Evolutionary conservation across 2,888 invertebrate genomes (phyloP).

Genomic region (Cosmopolites sordidus): DNA sequence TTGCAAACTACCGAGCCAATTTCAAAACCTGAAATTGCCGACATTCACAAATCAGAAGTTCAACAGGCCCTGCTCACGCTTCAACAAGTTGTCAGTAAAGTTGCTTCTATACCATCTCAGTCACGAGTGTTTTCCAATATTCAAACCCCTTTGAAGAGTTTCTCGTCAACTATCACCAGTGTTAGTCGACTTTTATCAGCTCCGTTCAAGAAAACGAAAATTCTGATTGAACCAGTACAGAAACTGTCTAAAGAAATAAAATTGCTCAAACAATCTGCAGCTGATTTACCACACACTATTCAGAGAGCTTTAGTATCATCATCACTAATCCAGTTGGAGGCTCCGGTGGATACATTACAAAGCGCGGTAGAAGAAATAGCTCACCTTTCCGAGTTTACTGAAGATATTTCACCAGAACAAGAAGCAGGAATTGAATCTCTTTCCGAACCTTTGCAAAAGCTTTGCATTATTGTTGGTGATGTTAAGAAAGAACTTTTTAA

Average conservation of each 20-base stretch:
- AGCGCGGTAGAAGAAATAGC: constrained; percentile 16
- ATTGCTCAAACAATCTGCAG: background rate
- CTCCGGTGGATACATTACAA: constrained; percentile 18
- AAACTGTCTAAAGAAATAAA: background rate
- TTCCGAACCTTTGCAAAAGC: constrained; percentile 28
- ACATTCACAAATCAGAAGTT: constrained; percentile 26
- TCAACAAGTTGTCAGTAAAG: constrained; percentile 19
- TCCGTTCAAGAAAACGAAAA: background rate
- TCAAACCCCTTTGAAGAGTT: constrained; percentile 16
- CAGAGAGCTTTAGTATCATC: constrained; percentile 10
- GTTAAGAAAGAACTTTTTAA: constrained; percentile 23
- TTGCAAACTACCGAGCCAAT: constrained; percentile 6
- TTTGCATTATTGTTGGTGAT: constrained; percentile 28
- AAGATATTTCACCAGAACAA: constrained; percentile 15
- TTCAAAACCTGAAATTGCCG: constrained; percentile 19
- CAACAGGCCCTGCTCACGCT: constrained; percentile 25
- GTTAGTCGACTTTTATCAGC: no score
- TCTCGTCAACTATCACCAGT: background rate
- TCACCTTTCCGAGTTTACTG: background rate
- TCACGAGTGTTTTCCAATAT: constrained; percentile 17
- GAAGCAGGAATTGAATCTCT: constrained; percentile 19
- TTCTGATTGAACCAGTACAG: background rate
- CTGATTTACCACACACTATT: constrained; percentile 10
- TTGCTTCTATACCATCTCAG: constrained; percentile 16
- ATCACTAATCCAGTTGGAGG: constrained; percentile 23